Percentiles rank a stretch among this genome's conserved stretches.
Evolutionary conservation across 2,888 invertebrate species (phyloP).

Genomic region (Lacanobia oleracea): DNA sequence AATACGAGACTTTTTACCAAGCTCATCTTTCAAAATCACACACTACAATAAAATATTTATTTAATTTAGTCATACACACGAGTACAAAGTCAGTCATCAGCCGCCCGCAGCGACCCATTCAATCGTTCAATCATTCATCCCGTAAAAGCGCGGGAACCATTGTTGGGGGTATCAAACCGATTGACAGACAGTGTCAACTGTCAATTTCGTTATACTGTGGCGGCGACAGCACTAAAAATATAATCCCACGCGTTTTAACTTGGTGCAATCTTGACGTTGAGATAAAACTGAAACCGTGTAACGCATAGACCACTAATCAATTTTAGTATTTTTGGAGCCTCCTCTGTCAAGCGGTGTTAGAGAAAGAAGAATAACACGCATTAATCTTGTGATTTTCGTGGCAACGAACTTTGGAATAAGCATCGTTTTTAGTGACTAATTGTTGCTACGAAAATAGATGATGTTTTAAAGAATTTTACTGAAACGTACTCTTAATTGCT

Average conservation of each 20-base stretch:
- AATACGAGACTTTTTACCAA: slow-evolving; percentile 52
- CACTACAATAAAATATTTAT: slow-evolving; percentile 65
- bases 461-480: slow-evolving; percentile 33
- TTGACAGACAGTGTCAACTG: slow-evolving; percentile 59
- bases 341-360: slow-evolving; percentile 50
- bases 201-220: slow-evolving; percentile 50
- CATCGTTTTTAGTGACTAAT: slow-evolving; percentile 45
- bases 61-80: slow-evolving; percentile 72
- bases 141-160: slow-evolving; percentile 72
- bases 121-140: slow-evolving; percentile 72
- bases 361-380: slow-evolving; percentile 53
- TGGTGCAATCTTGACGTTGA: slow-evolving; percentile 51
- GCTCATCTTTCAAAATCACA: slow-evolving; percentile 61
- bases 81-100: slow-evolving; percentile 68
- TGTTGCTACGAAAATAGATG: slow-evolving; percentile 52
- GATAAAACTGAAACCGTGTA: slow-evolving; percentile 61
- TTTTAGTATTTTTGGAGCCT: slow-evolving; percentile 56
- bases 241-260: slow-evolving; percentile 61
- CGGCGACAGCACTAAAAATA: slow-evolving; percentile 58
- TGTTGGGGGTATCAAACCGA: slow-evolving; percentile 63
- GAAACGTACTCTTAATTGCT: slow-evolving; percentile 31
- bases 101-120: slow-evolving; percentile 73
- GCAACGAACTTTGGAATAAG: slow-evolving; percentile 63
- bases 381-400: slow-evolving; percentile 54
- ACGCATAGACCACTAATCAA: slow-evolving; percentile 52